Percentiles rank a stretch among this genome's conserved stretches.
Conservation (phyloP, 1,140 invertebrate genomes). For the Aphelinus certus region DNA sequence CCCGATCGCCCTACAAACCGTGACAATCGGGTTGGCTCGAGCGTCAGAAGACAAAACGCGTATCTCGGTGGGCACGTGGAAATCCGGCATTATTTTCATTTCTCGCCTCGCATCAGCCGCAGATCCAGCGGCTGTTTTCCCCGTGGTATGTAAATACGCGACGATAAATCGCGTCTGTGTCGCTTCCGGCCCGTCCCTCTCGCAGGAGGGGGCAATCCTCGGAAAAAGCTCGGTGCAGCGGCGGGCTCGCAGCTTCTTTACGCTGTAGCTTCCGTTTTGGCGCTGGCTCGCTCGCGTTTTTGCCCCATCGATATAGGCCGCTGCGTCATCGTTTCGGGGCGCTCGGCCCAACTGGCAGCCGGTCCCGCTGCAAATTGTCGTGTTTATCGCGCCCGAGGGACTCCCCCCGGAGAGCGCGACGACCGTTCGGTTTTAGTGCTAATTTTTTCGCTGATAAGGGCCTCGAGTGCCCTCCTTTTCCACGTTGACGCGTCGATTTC, state of each 20-base stretch:
- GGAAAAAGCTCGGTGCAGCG: conserved; percentile 2
- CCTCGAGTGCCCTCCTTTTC: too few species aligned
- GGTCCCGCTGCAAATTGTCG: conserved; percentile 20
- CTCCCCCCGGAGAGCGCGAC: not conserved
- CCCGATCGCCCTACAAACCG: too few species aligned
- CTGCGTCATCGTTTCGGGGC: not conserved
- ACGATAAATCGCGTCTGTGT: conserved; percentile 57
- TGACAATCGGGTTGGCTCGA: too few species aligned
- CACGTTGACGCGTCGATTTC: too few species aligned
- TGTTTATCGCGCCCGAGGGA: conserved; percentile 2
- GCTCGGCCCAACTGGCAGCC: not conserved
- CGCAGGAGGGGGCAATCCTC: conserved; percentile 18
- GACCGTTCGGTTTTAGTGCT: not conserved
- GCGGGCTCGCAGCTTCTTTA: too few species aligned
- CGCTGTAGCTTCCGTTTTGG: conserved; percentile 29
- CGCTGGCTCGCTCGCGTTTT: not conserved
- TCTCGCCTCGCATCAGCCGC: conserved; percentile 1
- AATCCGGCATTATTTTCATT: conserved; percentile 1
- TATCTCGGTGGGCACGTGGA: too few species aligned
- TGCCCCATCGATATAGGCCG: conserved; percentile 30
- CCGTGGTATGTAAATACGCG: conserved; percentile 58
- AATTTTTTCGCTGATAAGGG: not conserved
- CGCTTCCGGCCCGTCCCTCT: conserved; percentile 29
- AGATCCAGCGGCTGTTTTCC: conserved; percentile 45
- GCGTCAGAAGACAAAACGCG: too few species aligned